Conservation (phyloP, 2,113 vertebrate species). For the Eulacestoma nigropectus region DNA sequence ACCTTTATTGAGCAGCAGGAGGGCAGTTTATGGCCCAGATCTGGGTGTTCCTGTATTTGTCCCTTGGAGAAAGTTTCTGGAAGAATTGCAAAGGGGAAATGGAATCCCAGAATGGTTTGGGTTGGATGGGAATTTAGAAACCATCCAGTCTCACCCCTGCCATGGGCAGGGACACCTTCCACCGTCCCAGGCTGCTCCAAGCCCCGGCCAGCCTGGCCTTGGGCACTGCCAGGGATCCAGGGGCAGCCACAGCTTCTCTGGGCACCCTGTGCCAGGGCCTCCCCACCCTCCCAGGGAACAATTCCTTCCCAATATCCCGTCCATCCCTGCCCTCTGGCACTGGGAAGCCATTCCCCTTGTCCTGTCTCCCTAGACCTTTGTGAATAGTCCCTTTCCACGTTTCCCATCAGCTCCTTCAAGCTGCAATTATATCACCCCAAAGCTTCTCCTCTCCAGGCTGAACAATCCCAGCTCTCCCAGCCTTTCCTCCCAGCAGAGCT, state of each 20-base stretch:
- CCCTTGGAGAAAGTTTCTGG: background rate
- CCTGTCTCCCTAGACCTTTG: fast-evolving
- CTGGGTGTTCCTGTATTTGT: background rate
- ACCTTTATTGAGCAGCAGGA: background rate
- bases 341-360: background rate
- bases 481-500: background rate
- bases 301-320: background rate
- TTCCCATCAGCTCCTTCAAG: background rate
- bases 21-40: background rate
- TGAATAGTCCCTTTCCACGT: fast-evolving
- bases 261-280: background rate
- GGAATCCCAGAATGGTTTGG: background rate
- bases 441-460: background rate
- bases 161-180: background rate
- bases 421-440: fast-evolving
- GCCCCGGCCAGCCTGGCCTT: background rate
- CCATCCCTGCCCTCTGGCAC: fast-evolving
- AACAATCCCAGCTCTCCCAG: background rate
- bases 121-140: background rate
- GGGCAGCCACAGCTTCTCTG: background rate
- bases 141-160: background rate
- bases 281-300: background rate
- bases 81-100: background rate
- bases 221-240: background rate
- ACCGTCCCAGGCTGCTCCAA: background rate